Percentiles rank a stretch among this genome's conserved stretches.
phyloP scores from a whole-genome alignment of 30 jellyfish, hydroid and myxozoan genomes.

The Aurelia sp. region DNA sequence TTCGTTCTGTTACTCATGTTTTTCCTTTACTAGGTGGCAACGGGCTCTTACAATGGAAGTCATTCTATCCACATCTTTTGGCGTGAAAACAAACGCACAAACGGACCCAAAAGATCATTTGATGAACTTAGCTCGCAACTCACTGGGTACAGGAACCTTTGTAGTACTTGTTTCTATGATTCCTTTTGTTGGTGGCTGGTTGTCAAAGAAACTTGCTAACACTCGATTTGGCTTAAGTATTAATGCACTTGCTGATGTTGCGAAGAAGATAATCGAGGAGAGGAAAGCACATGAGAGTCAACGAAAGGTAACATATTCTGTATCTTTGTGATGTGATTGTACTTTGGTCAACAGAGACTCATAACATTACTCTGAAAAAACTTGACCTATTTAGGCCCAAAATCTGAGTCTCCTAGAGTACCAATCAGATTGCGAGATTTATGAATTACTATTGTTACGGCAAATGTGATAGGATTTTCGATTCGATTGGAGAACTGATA shows the following conservation, averaged over 20 bases:
- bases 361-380: too few species aligned
- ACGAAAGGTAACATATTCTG: conserved; percentile 5
- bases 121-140: conserved; percentile 23
- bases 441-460: too few species aligned
- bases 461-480: too few species aligned
- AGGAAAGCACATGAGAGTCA: neutral
- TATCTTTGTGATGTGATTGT: too few species aligned
- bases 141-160: conserved; percentile 11
- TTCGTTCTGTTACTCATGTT: neutral
- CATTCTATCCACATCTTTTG: conserved; percentile 60
- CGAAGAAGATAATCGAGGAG: conserved; percentile 30
- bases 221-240: conserved; percentile 35
- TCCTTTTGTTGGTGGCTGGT: conserved; percentile 47
- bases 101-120: conserved; percentile 61
- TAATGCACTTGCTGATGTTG: conserved; percentile 30
- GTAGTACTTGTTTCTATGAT: neutral
- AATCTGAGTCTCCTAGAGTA: too few species aligned
- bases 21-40: conserved; percentile 30
- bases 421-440: too few species aligned
- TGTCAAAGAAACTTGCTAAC: neutral
- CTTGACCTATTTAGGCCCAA: too few species aligned
- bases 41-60: conserved; percentile 56
- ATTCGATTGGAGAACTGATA: too few species aligned
- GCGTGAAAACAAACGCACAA: conserved; percentile 49
- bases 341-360: neutral